Base-by-base conservation (phyloP, 2,888 invertebrate genomes). In the Melinaea marsaeus region DNA sequence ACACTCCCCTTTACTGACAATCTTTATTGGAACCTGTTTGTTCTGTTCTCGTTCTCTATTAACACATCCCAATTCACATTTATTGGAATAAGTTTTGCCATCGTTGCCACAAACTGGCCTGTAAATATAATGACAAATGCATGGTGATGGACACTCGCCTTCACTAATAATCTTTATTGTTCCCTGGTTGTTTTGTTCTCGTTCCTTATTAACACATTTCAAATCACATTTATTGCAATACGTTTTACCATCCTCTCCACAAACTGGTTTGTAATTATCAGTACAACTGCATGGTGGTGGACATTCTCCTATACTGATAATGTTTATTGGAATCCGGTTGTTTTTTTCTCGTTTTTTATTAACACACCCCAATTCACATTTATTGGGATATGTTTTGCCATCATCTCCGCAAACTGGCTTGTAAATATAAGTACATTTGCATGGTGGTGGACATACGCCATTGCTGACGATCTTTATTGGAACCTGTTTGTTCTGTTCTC, bases 371-470 rank as follows among this genome's bases (percentile, higher is more conserved):
- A 76, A 58, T 5, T 57, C 4, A 46, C 74, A 76, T 22, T 55
- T 57, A 79, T 92, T 94, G 64, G 87, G 84, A 79, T 95, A 95
- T 0, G 94, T 94, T 64, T 91, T 88, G 0, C 71, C 70, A 56
- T 77, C 72, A 13, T 66, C 68, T 1, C 72, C 77, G 54, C 78
- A 78, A 4, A 77, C 71, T 5, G 74, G 75, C 3, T 66, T 68
- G 34, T 66, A 63, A 33, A 57, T 45, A 2, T 45, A 11, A 13
- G 63, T 37, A 59, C 72, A 74, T 2, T 51, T 2, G 33, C 69
- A 69, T 47, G 54, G 13, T 6, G 13, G 57, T 7, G 13, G 6
- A 55, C 70, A 70, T 33, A 66, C 59, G 3, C 70, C 68, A 33
- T 67, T 59, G 35, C 54, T 55, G 11, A 32, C 33, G 1, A 37